phyloP scores from a whole-genome alignment of 92 coral and sea anemone species.

The Bergia puertoricense region DNA sequence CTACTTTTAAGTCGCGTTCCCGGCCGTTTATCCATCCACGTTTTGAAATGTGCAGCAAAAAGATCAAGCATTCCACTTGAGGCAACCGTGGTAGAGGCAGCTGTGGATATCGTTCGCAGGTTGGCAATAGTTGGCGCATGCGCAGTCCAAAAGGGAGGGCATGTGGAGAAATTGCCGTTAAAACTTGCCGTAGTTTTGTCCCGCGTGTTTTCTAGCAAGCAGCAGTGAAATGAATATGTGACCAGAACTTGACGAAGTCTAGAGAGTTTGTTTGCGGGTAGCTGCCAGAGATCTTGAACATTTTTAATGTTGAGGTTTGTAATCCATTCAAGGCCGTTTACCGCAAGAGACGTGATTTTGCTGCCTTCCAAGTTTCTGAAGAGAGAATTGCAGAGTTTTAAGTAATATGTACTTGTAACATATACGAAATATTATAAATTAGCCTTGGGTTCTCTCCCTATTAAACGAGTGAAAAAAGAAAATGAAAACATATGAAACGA shows the following conservation, averaged over 20 bases:
- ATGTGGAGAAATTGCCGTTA: conserved; percentile 33
- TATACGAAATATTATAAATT: neutral
- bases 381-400: neutral
- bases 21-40: neutral
- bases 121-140: neutral
- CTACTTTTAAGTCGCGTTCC: neutral
- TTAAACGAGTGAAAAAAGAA: neutral
- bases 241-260: conserved; percentile 52
- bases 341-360: conserved; percentile 65
- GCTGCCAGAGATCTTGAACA: conserved; percentile 62
- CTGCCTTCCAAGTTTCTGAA: conserved; percentile 72
- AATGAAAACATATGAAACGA: too few species aligned
- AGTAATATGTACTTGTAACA: neutral
- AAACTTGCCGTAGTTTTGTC: conserved; percentile 5
- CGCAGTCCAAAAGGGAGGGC: conserved; percentile 3
- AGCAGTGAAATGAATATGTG: conserved; percentile 86
- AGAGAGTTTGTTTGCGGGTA: conserved; percentile 62
- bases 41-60: conserved; percentile 6
- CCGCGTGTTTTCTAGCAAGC: conserved; percentile 55
- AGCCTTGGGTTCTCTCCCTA: neutral
- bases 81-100: neutral
- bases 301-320: conserved; percentile 57
- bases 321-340: conserved; percentile 60
- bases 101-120: neutral
- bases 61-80: neutral